Conservation (phyloP, 92 coral and sea anemone genomes). For the Porites lobata region DNA sequence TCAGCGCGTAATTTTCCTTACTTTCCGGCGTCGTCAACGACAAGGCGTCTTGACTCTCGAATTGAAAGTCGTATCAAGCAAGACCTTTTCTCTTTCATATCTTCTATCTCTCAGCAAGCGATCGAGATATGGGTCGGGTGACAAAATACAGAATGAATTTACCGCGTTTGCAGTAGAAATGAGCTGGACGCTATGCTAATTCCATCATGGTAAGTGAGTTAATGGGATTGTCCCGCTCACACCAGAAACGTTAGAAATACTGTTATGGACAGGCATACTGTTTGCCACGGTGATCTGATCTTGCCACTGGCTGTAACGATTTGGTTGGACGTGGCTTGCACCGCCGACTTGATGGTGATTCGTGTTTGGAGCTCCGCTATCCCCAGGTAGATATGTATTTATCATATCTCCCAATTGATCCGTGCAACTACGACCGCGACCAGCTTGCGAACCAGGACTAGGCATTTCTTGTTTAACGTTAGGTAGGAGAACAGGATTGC, state of each 20-base stretch:
- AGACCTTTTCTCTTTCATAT: slow-evolving; percentile 6
- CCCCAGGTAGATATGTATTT: slow-evolving; percentile 95
- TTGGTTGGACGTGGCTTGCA: slow-evolving; percentile 53
- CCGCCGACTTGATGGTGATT: slow-evolving; percentile 46
- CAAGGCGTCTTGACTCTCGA: slow-evolving; percentile 27
- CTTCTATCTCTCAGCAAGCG: slow-evolving; percentile 26
- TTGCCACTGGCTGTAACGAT: slow-evolving; percentile 76
- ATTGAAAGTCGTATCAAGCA: slow-evolving; percentile 44
- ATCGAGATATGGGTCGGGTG: slow-evolving; percentile 31
- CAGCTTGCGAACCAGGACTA: slow-evolving; percentile 76
- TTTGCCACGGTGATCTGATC: slow-evolving; percentile 47
- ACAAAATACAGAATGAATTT: slow-evolving; percentile 73
- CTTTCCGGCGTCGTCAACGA: neutral
- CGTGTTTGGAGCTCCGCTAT: slow-evolving; percentile 43
- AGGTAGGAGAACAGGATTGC: slow-evolving; percentile 83
- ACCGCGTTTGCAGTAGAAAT: slow-evolving; percentile 75
- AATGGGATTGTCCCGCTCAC: slow-evolving; percentile 96
- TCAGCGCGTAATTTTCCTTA: slow-evolving; percentile 4
- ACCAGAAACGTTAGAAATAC: slow-evolving; percentile 72
- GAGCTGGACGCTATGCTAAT: slow-evolving; percentile 28
- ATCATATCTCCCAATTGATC: slow-evolving; percentile 99
- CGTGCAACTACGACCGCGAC: slow-evolving; percentile 86
- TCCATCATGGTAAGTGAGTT: slow-evolving; percentile 86
- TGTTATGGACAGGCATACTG: slow-evolving; percentile 63
- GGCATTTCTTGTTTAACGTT: slow-evolving; percentile 96